Evolutionary conservation across 2,113 vertebrate species (phyloP).

Genomic region (Jacana jacana): DNA sequence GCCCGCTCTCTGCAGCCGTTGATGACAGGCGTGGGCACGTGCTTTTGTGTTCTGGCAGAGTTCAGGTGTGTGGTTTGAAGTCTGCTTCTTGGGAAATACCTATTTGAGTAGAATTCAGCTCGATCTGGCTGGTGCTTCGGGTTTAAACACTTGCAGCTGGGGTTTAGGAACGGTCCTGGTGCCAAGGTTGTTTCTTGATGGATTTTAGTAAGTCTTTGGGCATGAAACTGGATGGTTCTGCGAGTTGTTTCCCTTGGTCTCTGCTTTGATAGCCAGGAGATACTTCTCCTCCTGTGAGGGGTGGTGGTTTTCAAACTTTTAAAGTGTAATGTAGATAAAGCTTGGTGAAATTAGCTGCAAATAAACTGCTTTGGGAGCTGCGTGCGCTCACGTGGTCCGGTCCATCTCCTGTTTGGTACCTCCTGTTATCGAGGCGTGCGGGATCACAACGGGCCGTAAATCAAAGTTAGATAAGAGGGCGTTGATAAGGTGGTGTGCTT

Average conservation of each 20-base stretch:
- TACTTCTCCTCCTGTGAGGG: not conserved
- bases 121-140: not conserved
- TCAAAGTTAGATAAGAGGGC: not conserved
- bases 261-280: not conserved
- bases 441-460: not conserved
- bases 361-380: not conserved
- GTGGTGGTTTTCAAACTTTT: not conserved
- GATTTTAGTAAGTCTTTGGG: not conserved
- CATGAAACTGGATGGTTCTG: not conserved
- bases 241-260: not conserved
- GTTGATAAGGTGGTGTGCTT: not conserved
- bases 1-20: not conserved
- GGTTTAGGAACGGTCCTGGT: not conserved
- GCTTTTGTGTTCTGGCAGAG: not conserved
- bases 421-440: not conserved
- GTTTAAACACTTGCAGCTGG: not conserved
- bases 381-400: fast-evolving
- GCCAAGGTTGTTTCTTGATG: not conserved
- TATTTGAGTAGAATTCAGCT: not conserved
- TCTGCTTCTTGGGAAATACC: not conserved
- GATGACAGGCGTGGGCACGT: not conserved
- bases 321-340: not conserved
- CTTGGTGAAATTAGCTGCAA: not conserved
- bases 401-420: fast-evolving
- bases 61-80: not conserved